These are phyloP conservation scores for Polymixis flavicincta DNA, from an alignment of 2,888 invertebrate species.

Conservation along the genomic window DNA sequence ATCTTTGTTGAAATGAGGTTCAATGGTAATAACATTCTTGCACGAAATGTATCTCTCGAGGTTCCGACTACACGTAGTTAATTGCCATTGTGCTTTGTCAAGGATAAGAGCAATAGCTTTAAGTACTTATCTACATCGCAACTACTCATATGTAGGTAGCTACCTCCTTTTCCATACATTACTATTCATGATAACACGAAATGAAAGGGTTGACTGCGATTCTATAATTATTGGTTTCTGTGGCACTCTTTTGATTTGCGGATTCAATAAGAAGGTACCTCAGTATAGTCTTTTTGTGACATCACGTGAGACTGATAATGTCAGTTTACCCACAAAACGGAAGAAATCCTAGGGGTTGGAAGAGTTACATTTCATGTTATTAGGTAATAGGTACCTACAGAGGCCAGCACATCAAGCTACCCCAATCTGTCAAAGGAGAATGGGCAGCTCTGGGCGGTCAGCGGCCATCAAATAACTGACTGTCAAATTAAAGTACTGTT, in stretches of 20 bases:
- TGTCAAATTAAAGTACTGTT: too few species aligned
- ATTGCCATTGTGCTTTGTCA: slow-evolving; percentile 36
- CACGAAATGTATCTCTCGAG: slow-evolving; percentile 33
- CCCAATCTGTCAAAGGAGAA: too few species aligned
- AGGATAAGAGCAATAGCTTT: slow-evolving; percentile 8
- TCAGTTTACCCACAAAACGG: not conserved
- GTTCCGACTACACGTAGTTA: slow-evolving; percentile 17
- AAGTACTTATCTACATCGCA: not conserved
- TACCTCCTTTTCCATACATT: not conserved
- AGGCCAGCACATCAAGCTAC: too few species aligned
- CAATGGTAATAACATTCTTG: slow-evolving; percentile 38
- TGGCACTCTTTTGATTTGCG: too few species aligned
- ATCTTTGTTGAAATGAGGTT: slow-evolving; percentile 39
- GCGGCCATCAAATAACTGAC: too few species aligned
- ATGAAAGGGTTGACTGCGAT: not conserved
- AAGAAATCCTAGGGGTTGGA: not conserved
- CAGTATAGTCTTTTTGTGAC: not conserved
- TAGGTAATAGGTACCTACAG: too few species aligned
- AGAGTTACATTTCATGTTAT: not conserved
- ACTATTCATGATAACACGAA: not conserved
- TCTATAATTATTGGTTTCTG: not conserved
- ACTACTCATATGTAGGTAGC: not conserved
- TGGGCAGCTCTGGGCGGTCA: too few species aligned
- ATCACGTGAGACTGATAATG: not conserved
- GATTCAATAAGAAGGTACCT: not conserved